These are phyloP conservation scores for Lates calcarifer DNA, from an alignment of 2,113 vertebrate species.

Conservation along the genomic window DNA sequence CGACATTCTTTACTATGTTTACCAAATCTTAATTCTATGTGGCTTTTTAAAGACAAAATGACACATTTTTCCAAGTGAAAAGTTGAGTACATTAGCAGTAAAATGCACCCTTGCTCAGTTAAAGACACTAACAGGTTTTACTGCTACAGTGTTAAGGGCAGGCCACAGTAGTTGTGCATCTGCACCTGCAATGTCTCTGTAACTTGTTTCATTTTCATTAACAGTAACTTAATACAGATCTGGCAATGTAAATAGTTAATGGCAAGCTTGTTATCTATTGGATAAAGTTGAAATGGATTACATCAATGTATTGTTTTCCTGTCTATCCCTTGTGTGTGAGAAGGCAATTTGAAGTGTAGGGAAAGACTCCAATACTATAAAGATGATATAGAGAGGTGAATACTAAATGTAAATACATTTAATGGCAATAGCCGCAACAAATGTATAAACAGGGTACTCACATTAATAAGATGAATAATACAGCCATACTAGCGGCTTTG, in stretches of 20 bases:
- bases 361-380: neutral
- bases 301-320: neutral
- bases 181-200: neutral
- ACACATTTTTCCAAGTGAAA: neutral
- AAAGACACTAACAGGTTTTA: neutral
- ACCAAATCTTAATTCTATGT: neutral
- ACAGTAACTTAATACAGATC: neutral
- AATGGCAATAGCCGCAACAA: neutral
- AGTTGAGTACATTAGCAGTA: too few species aligned
- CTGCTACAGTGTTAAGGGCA: neutral
- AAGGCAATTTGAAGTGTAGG: neutral
- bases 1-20: neutral
- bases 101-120: neutral
- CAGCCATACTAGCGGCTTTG: neutral
- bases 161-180: neutral
- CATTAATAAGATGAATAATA: too few species aligned
- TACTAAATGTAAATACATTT: neutral
- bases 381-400: neutral
- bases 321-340: neutral
- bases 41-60: neutral
- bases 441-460: too few species aligned
- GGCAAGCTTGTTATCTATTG: neutral
- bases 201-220: neutral
- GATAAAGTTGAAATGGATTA: neutral
- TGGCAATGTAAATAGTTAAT: neutral